Percentiles rank a stretch among this genome's conserved stretches.
These are phyloP conservation scores for Oophaga pumilio DNA, from an alignment of 2,113 vertebrate genomes.

Conservation along the genomic window DNA sequence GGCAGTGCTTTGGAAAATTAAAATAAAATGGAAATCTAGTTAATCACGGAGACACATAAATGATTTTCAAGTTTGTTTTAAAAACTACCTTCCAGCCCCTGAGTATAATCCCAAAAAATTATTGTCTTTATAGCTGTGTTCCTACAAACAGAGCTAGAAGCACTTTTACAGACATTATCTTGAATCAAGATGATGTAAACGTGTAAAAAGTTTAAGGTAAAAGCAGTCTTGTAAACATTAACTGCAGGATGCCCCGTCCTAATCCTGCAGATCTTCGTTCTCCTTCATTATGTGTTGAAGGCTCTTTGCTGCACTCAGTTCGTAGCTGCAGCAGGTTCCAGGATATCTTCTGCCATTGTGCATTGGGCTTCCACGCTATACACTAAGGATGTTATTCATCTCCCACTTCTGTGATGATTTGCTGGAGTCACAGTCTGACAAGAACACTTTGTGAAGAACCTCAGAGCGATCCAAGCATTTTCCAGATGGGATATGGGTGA, in stretches of 20 bases:
- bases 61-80: conserved; percentile 80
- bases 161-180: conserved; percentile 72
- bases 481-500: conserved; percentile 83
- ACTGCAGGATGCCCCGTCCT: conserved; percentile 76
- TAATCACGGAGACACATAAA: conserved; percentile 66
- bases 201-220: conserved; percentile 85
- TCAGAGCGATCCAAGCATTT: conserved; percentile 96
- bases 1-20: conserved; percentile 75
- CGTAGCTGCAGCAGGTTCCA: conserved; percentile 79
- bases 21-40: conserved; percentile 33
- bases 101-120: conserved; percentile 82
- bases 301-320: conserved; percentile 69
- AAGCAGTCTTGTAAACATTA: conserved; percentile 85
- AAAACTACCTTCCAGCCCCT: conserved; percentile 83
- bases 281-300: conserved; percentile 73
- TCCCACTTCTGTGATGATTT: conserved; percentile 95
- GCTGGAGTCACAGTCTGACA: conserved; percentile 87
- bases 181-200: conserved; percentile 82
- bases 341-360: conserved; percentile 71
- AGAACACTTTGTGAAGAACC: conserved; percentile 90
- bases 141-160: conserved; percentile 71
- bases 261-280: conserved; percentile 73
- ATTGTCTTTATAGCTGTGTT: conserved; percentile 70
- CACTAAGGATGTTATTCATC: conserved; percentile 95
- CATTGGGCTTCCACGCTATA: conserved; percentile 72